Evolutionary conservation across 1,140 invertebrate species (phyloP).

Genomic region (Caenorhabditis remanei): DNA sequence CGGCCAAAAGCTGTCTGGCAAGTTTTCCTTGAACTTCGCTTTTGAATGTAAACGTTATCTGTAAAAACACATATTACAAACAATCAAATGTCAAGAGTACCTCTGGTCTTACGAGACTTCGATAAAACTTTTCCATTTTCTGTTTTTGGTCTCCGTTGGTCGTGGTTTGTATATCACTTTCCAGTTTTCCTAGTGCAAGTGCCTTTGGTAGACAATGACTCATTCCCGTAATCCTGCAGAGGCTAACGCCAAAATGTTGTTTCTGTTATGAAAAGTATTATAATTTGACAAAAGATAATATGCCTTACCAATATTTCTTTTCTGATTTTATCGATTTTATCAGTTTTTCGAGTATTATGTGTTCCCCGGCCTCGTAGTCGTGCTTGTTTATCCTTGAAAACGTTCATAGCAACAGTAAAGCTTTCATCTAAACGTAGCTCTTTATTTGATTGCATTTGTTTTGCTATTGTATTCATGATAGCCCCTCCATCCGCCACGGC

Average conservation of each 20-base stretch:
- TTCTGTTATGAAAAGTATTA: not conserved
- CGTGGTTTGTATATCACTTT: not conserved
- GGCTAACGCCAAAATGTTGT: not conserved
- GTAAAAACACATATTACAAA: not conserved
- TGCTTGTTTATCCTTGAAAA: not conserved
- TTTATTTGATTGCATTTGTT: not conserved
- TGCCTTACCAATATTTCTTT: not conserved
- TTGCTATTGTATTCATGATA: not conserved
- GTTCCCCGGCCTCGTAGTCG: not conserved
- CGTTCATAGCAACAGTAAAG: not conserved
- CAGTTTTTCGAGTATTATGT: not conserved
- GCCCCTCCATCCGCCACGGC: not conserved
- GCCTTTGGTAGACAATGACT: not conserved
- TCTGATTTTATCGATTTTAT: not conserved
- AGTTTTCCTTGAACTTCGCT: not conserved
- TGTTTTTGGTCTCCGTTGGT: not conserved
- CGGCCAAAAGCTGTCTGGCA: not conserved
- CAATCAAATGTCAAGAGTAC: not conserved
- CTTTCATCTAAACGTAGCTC: not conserved
- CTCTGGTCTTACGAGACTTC: not conserved
- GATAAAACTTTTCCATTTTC: not conserved
- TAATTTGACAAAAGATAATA: not conserved
- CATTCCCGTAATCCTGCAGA: not conserved
- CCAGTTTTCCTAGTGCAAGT: not conserved
- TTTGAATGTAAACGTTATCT: not conserved